Conservation (phyloP, 2,888 invertebrate species). For the Coremacera marginata region DNA sequence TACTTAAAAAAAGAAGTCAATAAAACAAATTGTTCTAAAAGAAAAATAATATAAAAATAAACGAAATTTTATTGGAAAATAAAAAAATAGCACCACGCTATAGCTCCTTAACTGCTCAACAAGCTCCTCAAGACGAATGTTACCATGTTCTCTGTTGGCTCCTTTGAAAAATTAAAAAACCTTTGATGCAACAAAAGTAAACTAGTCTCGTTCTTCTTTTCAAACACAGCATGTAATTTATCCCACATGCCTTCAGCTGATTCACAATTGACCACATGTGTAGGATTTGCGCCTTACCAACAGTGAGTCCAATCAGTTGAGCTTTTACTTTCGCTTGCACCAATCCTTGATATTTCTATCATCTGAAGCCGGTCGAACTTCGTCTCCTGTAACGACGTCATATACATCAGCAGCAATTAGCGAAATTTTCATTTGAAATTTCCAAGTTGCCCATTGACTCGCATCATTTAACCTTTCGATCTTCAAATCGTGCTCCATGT, state of each 20-base stretch:
- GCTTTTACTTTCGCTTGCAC: not conserved
- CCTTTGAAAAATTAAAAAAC: conserved; percentile 8
- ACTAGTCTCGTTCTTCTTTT: not conserved
- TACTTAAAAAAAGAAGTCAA: no score
- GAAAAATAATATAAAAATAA: no score
- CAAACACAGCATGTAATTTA: conserved; percentile 1
- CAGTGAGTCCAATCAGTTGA: conserved; percentile 4
- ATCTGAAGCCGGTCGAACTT: not conserved
- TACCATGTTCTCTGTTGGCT: conserved; percentile 12
- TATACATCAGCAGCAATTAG: not conserved
- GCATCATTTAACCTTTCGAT: no score
- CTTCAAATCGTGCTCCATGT: no score
- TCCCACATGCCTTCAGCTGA: not conserved
- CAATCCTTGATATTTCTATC: not conserved
- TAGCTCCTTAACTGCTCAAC: conserved; percentile 1
- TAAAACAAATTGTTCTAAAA: no score
- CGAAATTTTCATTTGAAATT: conserved; percentile 34
- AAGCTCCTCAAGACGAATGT: not conserved
- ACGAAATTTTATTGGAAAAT: no score
- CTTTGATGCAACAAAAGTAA: not conserved
- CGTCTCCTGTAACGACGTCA: not conserved
- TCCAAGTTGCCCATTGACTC: no score
- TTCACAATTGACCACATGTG: not conserved
- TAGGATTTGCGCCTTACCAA: not conserved
- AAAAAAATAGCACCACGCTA: no score